These are phyloP conservation scores for Protobothrops flavoviridis DNA, from an alignment of 2,113 vertebrate species.

Conservation along the genomic window DNA sequence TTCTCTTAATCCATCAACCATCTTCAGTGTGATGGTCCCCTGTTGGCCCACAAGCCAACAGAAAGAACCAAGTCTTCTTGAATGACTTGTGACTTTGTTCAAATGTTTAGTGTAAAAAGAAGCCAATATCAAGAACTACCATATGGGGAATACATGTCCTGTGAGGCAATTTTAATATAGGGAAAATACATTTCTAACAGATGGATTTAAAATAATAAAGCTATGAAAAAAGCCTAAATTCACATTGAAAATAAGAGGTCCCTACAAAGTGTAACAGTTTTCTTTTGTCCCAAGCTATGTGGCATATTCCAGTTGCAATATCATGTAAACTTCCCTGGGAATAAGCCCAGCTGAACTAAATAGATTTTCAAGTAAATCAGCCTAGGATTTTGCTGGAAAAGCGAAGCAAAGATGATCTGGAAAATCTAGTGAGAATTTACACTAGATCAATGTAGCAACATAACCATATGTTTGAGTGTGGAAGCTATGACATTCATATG, in stretches of 20 bases:
- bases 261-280: conserved; percentile 26
- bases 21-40: not conserved
- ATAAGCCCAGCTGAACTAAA: not conserved
- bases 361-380: not conserved
- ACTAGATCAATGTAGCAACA: conserved; percentile 52
- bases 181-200: conserved; percentile 34
- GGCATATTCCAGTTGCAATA: conserved; percentile 9
- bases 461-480: not conserved
- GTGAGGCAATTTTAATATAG: conserved; percentile 53
- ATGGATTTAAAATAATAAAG: conserved; percentile 58
- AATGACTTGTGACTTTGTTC: conserved; percentile 52
- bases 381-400: not conserved
- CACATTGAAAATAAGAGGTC: conserved; percentile 31
- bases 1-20: not conserved
- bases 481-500: conserved; percentile 55
- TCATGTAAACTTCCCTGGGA: not conserved
- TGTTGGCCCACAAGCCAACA: not conserved
- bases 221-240: conserved; percentile 50
- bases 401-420: conserved; percentile 43
- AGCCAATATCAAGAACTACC: conserved; percentile 44
- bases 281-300: conserved; percentile 33
- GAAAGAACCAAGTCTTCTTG: conserved; percentile 16
- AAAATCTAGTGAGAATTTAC: conserved; percentile 55
- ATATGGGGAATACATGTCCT: conserved; percentile 59
- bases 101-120: conserved; percentile 52